Conservation (phyloP, 2,888 invertebrate species). For the Dione juno region DNA sequence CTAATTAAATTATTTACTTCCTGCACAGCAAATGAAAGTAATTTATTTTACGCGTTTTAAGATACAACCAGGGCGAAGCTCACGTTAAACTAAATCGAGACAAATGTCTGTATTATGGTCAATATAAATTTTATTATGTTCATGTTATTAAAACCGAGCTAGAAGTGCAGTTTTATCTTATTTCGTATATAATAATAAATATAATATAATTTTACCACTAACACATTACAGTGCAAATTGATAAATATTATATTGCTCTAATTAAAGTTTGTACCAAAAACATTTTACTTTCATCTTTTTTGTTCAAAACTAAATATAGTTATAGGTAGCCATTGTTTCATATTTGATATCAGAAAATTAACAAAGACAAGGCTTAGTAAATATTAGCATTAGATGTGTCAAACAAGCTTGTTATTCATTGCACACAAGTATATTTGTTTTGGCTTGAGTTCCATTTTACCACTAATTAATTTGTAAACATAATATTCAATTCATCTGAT, state of each 20-base stretch:
- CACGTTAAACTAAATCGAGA: not conserved
- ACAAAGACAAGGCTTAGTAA: slow-evolving; percentile 16
- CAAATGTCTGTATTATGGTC: slow-evolving; percentile 14
- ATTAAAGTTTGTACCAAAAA: not conserved
- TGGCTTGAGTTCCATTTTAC: slow-evolving; percentile 20
- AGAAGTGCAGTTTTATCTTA: not conserved
- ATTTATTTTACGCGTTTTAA: not conserved
- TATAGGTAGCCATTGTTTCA: not conserved
- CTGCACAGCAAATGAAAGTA: not conserved
- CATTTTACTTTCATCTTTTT: not conserved
- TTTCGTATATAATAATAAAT: not conserved
- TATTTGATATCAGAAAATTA: slow-evolving; percentile 19
- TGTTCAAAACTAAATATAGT: not conserved
- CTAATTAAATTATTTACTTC: not conserved
- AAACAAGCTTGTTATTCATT: slow-evolving; percentile 28
- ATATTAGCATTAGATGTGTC: slow-evolving; percentile 26
- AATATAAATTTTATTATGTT: slow-evolving; percentile 6
- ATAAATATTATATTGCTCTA: not conserved
- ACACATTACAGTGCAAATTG: not conserved
- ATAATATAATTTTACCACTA: not conserved
- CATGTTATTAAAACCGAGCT: not conserved
- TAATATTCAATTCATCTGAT: not conserved
- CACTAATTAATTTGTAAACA: slow-evolving; percentile 20
- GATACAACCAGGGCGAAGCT: not conserved
- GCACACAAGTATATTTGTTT: slow-evolving; percentile 29